Evolutionary conservation across 2,113 vertebrate species (phyloP).

Genomic region (Aegotheles bennettii): DNA sequence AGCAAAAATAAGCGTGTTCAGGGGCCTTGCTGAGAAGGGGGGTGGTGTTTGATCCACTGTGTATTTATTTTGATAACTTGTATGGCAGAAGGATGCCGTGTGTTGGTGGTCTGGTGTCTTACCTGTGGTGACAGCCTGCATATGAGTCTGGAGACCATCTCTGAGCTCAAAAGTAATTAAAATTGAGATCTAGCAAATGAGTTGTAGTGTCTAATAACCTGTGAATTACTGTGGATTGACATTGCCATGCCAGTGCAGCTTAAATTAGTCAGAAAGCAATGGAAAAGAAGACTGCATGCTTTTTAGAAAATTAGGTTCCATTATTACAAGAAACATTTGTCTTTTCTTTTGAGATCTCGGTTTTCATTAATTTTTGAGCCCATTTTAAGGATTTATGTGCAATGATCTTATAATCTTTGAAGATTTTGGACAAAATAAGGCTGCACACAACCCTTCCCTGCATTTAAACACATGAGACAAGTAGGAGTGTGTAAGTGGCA

Average conservation of each 20-base stretch:
- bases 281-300: neutral
- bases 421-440: neutral
- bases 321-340: neutral
- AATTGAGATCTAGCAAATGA: neutral
- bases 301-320: neutral
- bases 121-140: neutral
- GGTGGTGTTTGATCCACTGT: neutral
- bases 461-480: neutral
- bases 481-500: neutral
- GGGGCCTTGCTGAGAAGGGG: neutral
- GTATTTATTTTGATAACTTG: neutral
- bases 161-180: neutral
- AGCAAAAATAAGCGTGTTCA: neutral
- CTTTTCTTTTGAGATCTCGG: neutral
- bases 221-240: neutral
- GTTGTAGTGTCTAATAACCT: neutral
- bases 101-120: neutral
- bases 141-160: neutral
- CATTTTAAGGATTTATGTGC: neutral
- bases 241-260: neutral
- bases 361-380: neutral
- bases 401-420: neutral
- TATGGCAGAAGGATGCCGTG: neutral
- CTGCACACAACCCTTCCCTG: neutral
- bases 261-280: neutral